Conservation (phyloP, 2,113 vertebrate genomes). For the Chaenocephalus aceratus region DNA sequence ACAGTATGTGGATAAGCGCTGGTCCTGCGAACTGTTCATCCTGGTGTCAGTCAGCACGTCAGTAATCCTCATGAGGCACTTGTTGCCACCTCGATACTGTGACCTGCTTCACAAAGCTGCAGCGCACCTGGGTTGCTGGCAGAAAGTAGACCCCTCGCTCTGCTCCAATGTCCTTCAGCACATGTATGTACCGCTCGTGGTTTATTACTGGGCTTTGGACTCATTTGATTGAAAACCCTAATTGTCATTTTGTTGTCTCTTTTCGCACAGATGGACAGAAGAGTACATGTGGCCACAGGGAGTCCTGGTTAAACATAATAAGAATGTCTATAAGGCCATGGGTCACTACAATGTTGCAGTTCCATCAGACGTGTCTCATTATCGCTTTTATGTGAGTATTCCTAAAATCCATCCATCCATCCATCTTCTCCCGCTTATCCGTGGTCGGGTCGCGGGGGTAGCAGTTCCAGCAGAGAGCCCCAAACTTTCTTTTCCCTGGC, state of each 20-base stretch:
- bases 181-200: conserved; percentile 83
- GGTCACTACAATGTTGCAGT: conserved; percentile 98
- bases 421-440: too few species aligned
- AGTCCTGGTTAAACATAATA: conserved; percentile 97
- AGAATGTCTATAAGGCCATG: conserved; percentile 99
- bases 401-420: too few species aligned
- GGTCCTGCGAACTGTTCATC: conserved; percentile 99
- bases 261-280: conserved; percentile 92
- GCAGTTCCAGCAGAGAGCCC: too few species aligned
- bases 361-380: conserved; percentile 97
- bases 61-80: conserved; percentile 95
- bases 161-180: conserved; percentile 98
- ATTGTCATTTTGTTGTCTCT: neutral
- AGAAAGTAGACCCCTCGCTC: conserved; percentile 96
- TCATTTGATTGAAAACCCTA: neutral
- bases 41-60: conserved; percentile 96
- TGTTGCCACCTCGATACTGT: conserved; percentile 95
- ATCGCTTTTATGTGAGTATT: conserved; percentile 96
- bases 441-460: too few species aligned
- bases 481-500: too few species aligned
- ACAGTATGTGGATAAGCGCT: conserved; percentile 98
- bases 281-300: conserved; percentile 99
- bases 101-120: conserved; percentile 97
- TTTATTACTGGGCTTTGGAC: neutral
- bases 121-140: conserved; percentile 98